These are phyloP conservation scores for Drosophila sp. DNA, from an alignment of 1,140 invertebrate species.

Conservation along the genomic window DNA sequence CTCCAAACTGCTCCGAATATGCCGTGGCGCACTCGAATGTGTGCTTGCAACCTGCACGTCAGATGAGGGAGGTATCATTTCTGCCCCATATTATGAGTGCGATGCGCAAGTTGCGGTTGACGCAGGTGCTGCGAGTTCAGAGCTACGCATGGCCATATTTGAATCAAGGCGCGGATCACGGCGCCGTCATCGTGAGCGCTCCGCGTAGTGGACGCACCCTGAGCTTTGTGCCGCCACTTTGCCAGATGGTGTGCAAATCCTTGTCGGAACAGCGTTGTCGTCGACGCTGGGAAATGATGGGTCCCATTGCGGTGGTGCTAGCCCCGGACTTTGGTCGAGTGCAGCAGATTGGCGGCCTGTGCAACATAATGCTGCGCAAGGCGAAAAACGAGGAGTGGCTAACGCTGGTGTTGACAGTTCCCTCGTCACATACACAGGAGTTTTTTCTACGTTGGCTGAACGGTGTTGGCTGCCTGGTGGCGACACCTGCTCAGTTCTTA, in stretches of 20 bases:
- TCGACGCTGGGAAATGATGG: slow-evolving; percentile 4
- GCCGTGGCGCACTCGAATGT: slow-evolving; percentile 39
- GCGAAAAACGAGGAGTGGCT: slow-evolving; percentile 5
- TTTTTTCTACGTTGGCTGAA: slow-evolving; percentile 44
- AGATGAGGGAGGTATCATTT: slow-evolving; percentile 38
- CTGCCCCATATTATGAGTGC: slow-evolving; percentile 36
- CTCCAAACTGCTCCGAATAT: slow-evolving; percentile 47
- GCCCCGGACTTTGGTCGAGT: slow-evolving; percentile 32
- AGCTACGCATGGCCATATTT: slow-evolving; percentile 64
- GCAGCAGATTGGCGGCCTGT: slow-evolving; percentile 33
- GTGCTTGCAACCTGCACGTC: slow-evolving; percentile 19
- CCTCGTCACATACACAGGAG: not conserved
- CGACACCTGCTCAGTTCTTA: slow-evolving; percentile 53
- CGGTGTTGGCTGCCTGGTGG: slow-evolving; percentile 54
- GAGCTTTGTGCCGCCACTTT: slow-evolving; percentile 57
- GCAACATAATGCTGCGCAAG: slow-evolving; percentile 37
- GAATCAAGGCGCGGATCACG: slow-evolving; percentile 13
- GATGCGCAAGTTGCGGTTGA: slow-evolving; percentile 45
- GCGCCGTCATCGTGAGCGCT: slow-evolving; percentile 55
- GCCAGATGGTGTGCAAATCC: slow-evolving; percentile 25
- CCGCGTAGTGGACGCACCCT: slow-evolving; percentile 63
- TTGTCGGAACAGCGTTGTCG: slow-evolving; percentile 1
- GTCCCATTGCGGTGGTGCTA: slow-evolving; percentile 44
- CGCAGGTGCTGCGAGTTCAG: slow-evolving; percentile 49
- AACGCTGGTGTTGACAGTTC: slow-evolving; percentile 36